Percentiles rank a stretch among this genome's conserved stretches.
These are phyloP conservation scores for Hydrochoerus hydrochaeris DNA, from an alignment of 2,113 vertebrate genomes.

Conservation along the genomic window DNA sequence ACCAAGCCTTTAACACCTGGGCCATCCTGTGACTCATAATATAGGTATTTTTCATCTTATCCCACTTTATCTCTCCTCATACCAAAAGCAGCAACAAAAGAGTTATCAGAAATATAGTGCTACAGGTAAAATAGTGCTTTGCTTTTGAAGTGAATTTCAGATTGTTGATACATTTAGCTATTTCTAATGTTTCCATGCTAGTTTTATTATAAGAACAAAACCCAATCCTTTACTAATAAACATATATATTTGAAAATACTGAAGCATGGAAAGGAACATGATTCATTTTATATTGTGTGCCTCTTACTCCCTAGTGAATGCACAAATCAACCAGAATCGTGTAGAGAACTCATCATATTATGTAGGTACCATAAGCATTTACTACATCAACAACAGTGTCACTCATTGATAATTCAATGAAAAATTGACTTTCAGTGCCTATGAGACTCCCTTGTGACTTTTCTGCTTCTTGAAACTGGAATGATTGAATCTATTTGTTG, in stretches of 20 bases:
- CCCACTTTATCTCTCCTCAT: not conserved
- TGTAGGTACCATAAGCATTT: not conserved
- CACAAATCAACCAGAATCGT: not conserved
- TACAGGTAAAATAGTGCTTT: not conserved
- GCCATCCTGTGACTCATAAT: fast-evolving
- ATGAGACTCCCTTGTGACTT: not conserved
- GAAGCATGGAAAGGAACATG: not conserved
- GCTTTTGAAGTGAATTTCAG: slow-evolving; percentile 6
- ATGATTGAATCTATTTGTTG: slow-evolving; percentile 7
- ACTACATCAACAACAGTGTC: not conserved
- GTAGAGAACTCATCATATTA: not conserved
- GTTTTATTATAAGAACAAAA: not conserved
- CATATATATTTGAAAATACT: slow-evolving; percentile 1
- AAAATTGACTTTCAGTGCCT: not conserved
- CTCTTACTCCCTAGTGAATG: not conserved
- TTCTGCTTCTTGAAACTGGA: not conserved
- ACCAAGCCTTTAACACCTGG: not conserved
- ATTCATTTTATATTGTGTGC: not conserved
- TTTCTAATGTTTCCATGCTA: not conserved
- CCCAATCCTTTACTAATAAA: not conserved
- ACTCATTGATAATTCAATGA: not conserved
- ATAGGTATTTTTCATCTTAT: not conserved
- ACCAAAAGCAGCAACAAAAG: not conserved
- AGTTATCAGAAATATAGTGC: not conserved
- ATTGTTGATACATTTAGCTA: not conserved